A percentile compares a stretch with the other conserved stretches of the same genome.
Conservation (phyloP, 2,888 invertebrate species). For the Mechanitis mazaeus region DNA sequence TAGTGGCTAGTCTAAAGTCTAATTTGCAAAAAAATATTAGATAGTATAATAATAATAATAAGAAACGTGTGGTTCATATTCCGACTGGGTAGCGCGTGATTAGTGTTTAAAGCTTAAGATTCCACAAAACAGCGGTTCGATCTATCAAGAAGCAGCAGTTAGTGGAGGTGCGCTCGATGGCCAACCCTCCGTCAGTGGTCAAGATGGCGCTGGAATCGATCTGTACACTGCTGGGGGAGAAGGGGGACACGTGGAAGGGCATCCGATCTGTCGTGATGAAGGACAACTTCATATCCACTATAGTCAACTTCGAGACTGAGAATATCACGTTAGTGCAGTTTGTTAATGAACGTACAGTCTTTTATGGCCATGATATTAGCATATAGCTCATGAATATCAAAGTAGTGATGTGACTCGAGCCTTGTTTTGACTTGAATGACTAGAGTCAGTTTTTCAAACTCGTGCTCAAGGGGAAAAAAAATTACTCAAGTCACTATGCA, state of each 20-base stretch:
- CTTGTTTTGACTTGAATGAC: too few species aligned
- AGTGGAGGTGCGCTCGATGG: conserved; percentile 95
- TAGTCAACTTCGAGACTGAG: conserved; percentile 96
- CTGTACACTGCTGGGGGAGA: conserved; percentile 93
- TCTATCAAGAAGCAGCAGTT: conserved; percentile 97
- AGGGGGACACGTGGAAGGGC: conserved; percentile 94
- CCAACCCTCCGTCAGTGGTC: conserved; percentile 93
- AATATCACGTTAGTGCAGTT: conserved; percentile 87
- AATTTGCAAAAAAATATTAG: too few species aligned
- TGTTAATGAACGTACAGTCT: conserved; percentile 20
- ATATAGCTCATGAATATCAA: conserved; percentile 23
- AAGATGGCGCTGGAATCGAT: conserved; percentile 96
- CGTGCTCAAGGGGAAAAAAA: too few species aligned
- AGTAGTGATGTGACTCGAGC: too few species aligned
- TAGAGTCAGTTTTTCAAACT: too few species aligned
- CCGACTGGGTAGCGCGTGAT: conserved; percentile 9
- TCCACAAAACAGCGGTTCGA: conserved; percentile 84
- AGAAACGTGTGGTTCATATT: conserved; percentile 2
- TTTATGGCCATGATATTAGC: neutral
- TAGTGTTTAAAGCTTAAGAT: conserved; percentile 43
- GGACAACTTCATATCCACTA: conserved; percentile 96
- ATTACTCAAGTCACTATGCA: too few species aligned
- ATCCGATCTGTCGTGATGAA: conserved; percentile 93
- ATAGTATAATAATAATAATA: neutral
- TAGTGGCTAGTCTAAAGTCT: neutral